phyloP scores from a whole-genome alignment of 2,888 invertebrate genomes.

The Plemyria rubiginata region DNA sequence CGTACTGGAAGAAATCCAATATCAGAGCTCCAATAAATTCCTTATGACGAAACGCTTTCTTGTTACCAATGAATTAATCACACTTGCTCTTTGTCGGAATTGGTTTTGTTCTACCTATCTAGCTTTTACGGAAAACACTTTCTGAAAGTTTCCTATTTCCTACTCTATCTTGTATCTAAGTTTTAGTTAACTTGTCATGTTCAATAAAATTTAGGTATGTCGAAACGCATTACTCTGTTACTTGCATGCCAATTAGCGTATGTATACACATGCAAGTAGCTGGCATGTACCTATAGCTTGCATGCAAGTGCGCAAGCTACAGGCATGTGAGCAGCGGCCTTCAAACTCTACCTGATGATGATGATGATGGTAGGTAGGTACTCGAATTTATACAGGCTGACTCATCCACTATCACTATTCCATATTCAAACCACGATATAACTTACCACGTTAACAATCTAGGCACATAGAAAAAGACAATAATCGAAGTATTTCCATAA shows the following conservation, averaged over 20 bases:
- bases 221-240: no score
- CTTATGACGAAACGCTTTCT: constrained; percentile 34
- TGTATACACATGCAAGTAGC: no score
- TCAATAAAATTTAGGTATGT: no score
- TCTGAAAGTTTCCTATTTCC: not conserved
- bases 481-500: constrained; percentile 55
- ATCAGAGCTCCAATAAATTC: constrained; percentile 39
- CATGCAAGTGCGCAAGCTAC: no score
- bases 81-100: constrained; percentile 29
- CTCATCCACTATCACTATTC: constrained; percentile 8
- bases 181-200: not conserved
- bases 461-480: constrained; percentile 46
- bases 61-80: constrained; percentile 33
- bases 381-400: not conserved
- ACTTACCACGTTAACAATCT: constrained; percentile 40
- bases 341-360: no score
- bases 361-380: no score
- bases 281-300: no score
- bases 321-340: no score
- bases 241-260: no score
- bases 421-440: constrained; percentile 35
- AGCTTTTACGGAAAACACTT: constrained; percentile 17
- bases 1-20: constrained; percentile 35
- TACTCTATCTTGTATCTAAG: no score
- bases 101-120: constrained; percentile 19